Conservation (phyloP, 2,888 invertebrate genomes). For the Thecophora atra region DNA sequence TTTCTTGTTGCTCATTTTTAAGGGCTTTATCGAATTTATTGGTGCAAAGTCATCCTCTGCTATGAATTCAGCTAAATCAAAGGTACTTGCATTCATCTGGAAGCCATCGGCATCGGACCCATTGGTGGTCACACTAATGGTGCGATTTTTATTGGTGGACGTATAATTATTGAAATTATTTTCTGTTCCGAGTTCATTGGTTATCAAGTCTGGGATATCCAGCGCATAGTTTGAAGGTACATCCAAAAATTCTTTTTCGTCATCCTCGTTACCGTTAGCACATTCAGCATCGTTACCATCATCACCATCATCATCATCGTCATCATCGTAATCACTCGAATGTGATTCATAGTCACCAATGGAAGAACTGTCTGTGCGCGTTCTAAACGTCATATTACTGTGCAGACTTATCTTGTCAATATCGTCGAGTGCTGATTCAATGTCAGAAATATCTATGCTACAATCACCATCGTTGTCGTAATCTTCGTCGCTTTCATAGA, state of each 20-base stretch:
- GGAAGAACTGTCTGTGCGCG: constrained; percentile 63
- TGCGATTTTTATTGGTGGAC: constrained; percentile 49
- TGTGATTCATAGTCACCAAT: constrained; percentile 65
- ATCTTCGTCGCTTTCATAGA: constrained; percentile 34
- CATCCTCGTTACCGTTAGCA: constrained; percentile 4
- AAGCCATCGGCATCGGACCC: constrained; percentile 56
- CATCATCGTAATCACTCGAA: constrained; percentile 63
- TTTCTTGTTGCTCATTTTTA: background rate
- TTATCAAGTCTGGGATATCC: background rate
- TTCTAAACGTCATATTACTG: constrained; percentile 60
- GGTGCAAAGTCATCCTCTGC: constrained; percentile 61
- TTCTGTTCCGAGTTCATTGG: background rate
- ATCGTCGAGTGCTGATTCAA: constrained; percentile 41
- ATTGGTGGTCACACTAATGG: constrained; percentile 55
- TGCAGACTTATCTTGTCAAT: constrained; percentile 54
- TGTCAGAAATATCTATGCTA: constrained; percentile 41
- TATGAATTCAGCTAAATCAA: constrained; percentile 64
- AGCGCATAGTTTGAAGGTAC: background rate
- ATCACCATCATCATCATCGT: constrained; percentile 45
- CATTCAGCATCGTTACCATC: constrained; percentile 32
- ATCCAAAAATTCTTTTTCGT: constrained; percentile 12
- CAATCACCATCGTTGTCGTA: constrained; percentile 45
- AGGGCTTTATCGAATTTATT: background rate
- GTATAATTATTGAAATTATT: constrained; percentile 20
- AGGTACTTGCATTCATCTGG: constrained; percentile 59